Base-by-base conservation (phyloP, 2,113 vertebrate genomes). In the Myiopsitta monachus region DNA sequence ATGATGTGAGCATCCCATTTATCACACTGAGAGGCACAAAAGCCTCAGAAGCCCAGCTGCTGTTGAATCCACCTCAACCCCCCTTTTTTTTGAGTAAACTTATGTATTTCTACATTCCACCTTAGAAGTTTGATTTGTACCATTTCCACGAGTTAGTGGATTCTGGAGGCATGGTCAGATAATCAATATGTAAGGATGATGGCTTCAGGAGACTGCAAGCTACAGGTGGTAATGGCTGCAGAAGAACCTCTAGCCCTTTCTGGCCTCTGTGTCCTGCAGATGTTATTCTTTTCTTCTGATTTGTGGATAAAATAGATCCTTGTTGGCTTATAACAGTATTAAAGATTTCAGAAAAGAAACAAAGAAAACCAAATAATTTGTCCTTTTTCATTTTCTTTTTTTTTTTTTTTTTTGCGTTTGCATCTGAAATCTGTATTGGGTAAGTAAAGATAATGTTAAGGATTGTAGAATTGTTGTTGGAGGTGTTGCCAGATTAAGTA, bases 221-320 rank as follows among this genome's bases (percentile, higher is more conserved):
- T 74, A 54, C 36, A 49, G 66, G n/a, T 57, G 14, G 12, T 13
- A 62, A 13, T 30, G 21, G 23, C 23, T 67, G 18, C 9, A 22
- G 14, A 33, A 73, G 17, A 11, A 27, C 38, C 16, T 87, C 46
- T 28, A 57, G 28, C 14, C n/a, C 44, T 76, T 68, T 88, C 75
- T 51, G 44, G 33, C 23, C 55, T 57, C 44, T 2, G 0, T 67
- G 30, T 27, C 1, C 1, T 47, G 30, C 14, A 26, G 41, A 11
- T 33, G 38, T 51, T 51, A 38, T 14, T 28, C 10, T 17, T 19
- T 11, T 19, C 63, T 67, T 86, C 52, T 38, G 11, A 31, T 74
- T 46, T 86, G 9, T 67, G 13, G 61, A 47, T 33, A 2, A 61
- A 47, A 28, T 26, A 55, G 70, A 57, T 31, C 41, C 16, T 33